A percentile compares a stretch with the other conserved stretches of the same genome.
These are phyloP conservation scores for Furcifer pardalis DNA, from an alignment of 2,797 vertebrate genomes.

Conservation along the genomic window DNA sequence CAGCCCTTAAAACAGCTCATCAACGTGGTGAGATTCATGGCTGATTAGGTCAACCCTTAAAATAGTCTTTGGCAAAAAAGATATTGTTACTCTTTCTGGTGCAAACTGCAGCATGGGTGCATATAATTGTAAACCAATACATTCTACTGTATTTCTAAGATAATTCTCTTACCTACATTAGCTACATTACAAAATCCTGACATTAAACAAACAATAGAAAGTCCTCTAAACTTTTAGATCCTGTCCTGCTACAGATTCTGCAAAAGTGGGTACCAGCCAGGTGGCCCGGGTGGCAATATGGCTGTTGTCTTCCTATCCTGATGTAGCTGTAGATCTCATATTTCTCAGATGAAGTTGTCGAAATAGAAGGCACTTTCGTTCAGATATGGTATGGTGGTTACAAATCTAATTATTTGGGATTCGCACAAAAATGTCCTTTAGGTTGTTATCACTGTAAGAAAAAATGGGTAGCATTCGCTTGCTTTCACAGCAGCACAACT, in stretches of 20 bases:
- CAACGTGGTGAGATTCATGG: neutral
- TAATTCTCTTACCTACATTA: slow-evolving; percentile 48
- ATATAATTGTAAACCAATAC: slow-evolving; percentile 30
- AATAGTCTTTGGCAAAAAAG: slow-evolving; percentile 14
- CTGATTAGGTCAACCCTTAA: neutral
- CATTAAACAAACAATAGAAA: slow-evolving; percentile 55
- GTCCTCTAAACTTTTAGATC: slow-evolving; percentile 53
- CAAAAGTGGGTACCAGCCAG: slow-evolving; percentile 12
- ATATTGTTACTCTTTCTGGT: neutral
- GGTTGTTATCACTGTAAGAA: neutral
- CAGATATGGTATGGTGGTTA: neutral
- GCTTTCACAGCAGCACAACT: neutral
- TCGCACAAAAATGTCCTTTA: neutral
- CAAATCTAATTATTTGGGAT: neutral
- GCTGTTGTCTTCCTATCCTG: neutral
- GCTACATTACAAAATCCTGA: slow-evolving; percentile 31
- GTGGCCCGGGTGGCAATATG: neutral
- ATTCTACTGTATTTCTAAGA: slow-evolving; percentile 42
- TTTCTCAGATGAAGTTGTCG: neutral
- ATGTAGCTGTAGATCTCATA: neutral
- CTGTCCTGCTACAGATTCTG: slow-evolving; percentile 44
- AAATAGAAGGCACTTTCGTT: neutral
- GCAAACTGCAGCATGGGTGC: slow-evolving; percentile 3
- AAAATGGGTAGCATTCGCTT: neutral
- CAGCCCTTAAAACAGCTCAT: neutral